Percentiles rank a stretch among this genome's conserved stretches.
These are phyloP conservation scores for Drosophila ficusphila DNA, from an alignment of 1,140 invertebrate genomes.

Conservation along the genomic window DNA sequence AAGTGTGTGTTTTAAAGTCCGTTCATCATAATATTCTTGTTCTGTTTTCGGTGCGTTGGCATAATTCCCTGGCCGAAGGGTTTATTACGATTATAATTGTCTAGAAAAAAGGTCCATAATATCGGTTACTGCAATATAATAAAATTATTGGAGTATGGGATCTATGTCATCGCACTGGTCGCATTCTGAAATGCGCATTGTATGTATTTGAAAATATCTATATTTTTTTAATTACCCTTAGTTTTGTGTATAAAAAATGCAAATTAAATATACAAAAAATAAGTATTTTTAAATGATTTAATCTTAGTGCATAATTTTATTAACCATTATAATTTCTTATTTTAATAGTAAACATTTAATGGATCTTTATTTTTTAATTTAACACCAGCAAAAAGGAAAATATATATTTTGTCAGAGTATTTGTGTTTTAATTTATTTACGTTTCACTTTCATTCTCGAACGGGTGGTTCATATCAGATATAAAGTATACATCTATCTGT, in stretches of 20 bases:
- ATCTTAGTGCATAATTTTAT: constrained; percentile 32
- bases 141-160: background rate
- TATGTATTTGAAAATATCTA: constrained; percentile 40
- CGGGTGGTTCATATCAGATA: constrained; percentile 48
- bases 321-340: constrained; percentile 42
- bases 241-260: constrained; percentile 37
- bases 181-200: background rate
- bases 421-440: constrained; percentile 28
- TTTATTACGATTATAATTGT: background rate
- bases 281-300: constrained; percentile 33
- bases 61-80: background rate
- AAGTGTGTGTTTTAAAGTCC: constrained; percentile 8
- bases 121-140: no score
- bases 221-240: constrained; percentile 41
- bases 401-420: constrained; percentile 46
- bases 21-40: constrained; percentile 6
- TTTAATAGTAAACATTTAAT: constrained; percentile 36
- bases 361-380: constrained; percentile 36
- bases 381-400: constrained; percentile 32
- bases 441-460: background rate
- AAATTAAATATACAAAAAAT: constrained; percentile 4
- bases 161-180: constrained; percentile 3
- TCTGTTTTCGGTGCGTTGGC: constrained; percentile 8
- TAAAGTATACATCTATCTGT: constrained; percentile 43
- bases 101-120: background rate